A percentile compares a stretch with the other conserved stretches of the same genome.
Evolutionary conservation across 2,113 vertebrate genomes (phyloP).

Genomic region (Bungarus multicinctus): DNA sequence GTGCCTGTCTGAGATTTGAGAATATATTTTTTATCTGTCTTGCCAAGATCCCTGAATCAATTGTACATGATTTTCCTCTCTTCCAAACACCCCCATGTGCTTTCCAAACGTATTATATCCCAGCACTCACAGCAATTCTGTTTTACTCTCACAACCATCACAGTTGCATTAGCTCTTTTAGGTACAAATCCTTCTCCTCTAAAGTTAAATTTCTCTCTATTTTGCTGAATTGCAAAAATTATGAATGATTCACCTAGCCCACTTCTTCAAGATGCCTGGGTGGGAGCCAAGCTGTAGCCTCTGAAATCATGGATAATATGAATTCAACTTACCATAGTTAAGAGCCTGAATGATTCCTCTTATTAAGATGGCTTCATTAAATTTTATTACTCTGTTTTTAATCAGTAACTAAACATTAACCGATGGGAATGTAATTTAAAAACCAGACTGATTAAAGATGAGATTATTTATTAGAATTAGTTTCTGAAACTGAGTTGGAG

Average conservation of each 20-base stretch:
- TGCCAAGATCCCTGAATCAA: background rate
- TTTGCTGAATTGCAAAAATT: background rate
- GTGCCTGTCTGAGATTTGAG: background rate
- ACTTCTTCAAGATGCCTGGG: background rate
- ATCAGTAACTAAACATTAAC: slow-evolving; percentile 54
- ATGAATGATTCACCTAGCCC: background rate
- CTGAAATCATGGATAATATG: slow-evolving; percentile 12
- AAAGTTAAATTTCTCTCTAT: background rate
- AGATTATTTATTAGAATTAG: slow-evolving; percentile 29
- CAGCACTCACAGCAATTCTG: background rate
- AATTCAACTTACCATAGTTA: slow-evolving; percentile 28
- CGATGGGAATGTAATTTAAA: slow-evolving; percentile 3
- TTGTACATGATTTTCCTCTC: background rate
- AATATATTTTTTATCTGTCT: no score
- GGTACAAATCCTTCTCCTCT: background rate
- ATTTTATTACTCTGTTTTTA: slow-evolving; percentile 48
- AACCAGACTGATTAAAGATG: slow-evolving; percentile 30
- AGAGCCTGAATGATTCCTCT: slow-evolving; percentile 23
- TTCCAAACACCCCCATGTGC: background rate
- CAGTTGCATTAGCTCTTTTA: background rate
- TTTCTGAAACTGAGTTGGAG: slow-evolving; percentile 4
- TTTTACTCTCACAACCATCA: background rate
- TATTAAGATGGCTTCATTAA: slow-evolving; percentile 39
- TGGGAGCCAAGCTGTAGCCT: background rate
- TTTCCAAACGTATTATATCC: background rate